Evolutionary conservation across 2,113 vertebrate species (phyloP).

Genomic region (Pyrgilauda ruficollis): DNA sequence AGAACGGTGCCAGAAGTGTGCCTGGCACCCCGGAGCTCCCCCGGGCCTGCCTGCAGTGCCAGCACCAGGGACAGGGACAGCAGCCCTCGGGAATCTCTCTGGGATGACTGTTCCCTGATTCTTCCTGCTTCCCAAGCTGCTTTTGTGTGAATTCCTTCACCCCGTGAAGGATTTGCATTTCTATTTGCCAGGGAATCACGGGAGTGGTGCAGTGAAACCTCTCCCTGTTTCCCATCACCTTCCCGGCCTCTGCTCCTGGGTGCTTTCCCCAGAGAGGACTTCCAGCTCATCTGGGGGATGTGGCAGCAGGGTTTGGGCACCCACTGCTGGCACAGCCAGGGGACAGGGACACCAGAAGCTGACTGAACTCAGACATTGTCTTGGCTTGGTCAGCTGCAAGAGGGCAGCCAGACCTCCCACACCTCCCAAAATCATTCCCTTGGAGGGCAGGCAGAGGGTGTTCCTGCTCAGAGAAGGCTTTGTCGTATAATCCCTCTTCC

Average conservation of each 20-base stretch:
- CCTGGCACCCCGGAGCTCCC: not conserved
- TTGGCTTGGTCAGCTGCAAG: not conserved
- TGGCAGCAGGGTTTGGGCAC: not conserved
- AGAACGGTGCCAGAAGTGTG: fast-evolving
- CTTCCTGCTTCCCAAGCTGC: not conserved
- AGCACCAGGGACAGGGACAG: not conserved
- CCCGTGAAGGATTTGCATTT: not conserved
- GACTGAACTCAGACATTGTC: not conserved
- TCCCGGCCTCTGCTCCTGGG: not conserved
- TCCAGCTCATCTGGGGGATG: not conserved
- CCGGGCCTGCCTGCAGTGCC: not conserved
- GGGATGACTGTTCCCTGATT: fast-evolving
- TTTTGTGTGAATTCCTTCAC: not conserved
- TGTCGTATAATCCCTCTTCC: not conserved
- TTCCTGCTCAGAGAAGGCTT: not conserved
- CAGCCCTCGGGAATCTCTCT: not conserved
- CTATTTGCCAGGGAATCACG: not conserved
- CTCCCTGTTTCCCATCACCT: fast-evolving
- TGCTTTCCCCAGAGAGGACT: not conserved
- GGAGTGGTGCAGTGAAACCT: not conserved
- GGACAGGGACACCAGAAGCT: not conserved
- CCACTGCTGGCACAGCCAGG: not conserved
- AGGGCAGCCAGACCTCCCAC: not conserved
- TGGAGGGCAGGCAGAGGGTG: not conserved
- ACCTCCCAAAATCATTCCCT: not conserved